A percentile compares a stretch with the other conserved stretches of the same genome.
These are phyloP conservation scores for Drosophila sp. DNA, from an alignment of 1,140 invertebrate genomes.

Conservation along the genomic window DNA sequence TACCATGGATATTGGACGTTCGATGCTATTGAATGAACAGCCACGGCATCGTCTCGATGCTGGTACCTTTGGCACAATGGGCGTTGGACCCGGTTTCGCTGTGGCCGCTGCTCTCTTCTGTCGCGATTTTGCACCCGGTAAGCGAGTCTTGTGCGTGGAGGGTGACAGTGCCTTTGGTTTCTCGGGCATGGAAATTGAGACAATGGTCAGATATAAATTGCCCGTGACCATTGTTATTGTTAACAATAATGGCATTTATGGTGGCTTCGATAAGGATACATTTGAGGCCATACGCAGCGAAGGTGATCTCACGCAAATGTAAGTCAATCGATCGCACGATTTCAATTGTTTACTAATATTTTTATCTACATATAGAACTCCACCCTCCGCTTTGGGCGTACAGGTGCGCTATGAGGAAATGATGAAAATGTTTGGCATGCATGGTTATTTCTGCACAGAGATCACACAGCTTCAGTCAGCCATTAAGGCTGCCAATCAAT, in stretches of 20 bases:
- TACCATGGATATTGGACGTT: conserved; percentile 98
- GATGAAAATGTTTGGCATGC: conserved; percentile 92
- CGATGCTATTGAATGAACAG: conserved; percentile 91
- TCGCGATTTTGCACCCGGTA: conserved; percentile 90
- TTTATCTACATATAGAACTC: conserved; percentile 85
- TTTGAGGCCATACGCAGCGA: conserved; percentile 88
- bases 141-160: conserved; percentile 94
- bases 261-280: conserved; percentile 91
- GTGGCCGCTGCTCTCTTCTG: conserved; percentile 96
- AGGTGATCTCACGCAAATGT: conserved; percentile 87
- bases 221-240: conserved; percentile 96
- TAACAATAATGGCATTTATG: conserved; percentile 98
- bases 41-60: conserved; percentile 94
- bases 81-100: conserved; percentile 96
- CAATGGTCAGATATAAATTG: conserved; percentile 96
- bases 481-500: conserved; percentile 87
- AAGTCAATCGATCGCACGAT: conserved; percentile 55
- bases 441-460: conserved; percentile 91
- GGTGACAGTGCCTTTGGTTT: conserved; percentile 99
- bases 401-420: conserved; percentile 95
- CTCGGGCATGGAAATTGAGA: conserved; percentile 98
- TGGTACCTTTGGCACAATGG: conserved; percentile 98
- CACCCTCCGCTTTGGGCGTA: conserved; percentile 90
- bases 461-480: conserved; percentile 89
- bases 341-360: too few species aligned